These are phyloP conservation scores for Perizoma flavofasciatum DNA, from an alignment of 2,888 invertebrate species.

Conservation along the genomic window DNA sequence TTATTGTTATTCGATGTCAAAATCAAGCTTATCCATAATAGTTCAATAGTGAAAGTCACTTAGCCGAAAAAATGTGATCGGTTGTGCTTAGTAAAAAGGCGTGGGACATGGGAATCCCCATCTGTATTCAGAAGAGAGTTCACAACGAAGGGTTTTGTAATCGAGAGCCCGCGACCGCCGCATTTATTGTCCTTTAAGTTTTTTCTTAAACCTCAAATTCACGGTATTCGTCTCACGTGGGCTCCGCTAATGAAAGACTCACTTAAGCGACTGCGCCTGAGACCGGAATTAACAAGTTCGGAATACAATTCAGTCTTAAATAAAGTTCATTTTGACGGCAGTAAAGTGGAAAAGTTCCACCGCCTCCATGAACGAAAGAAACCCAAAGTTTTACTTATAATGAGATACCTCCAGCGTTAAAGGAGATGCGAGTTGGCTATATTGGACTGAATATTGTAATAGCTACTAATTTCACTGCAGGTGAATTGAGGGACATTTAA, in stretches of 20 bases:
- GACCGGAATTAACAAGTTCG: conserved; percentile 79
- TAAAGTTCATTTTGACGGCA: conserved; percentile 75
- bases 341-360: conserved; percentile 76
- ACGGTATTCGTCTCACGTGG: conserved; percentile 73
- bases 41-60: conserved; percentile 43
- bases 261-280: conserved; percentile 74
- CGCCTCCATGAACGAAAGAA: conserved; percentile 57
- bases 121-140: conserved; percentile 58
- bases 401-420: conserved; percentile 55
- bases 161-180: conserved; percentile 37
- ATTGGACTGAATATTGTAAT: conserved; percentile 44
- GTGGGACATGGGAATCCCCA: conserved; percentile 36
- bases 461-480: conserved; percentile 47
- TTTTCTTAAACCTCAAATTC: conserved; percentile 57
- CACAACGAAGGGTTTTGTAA: conserved; percentile 54
- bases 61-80: conserved; percentile 46
- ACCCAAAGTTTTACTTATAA: conserved; percentile 71
- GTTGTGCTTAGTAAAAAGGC: conserved; percentile 52
- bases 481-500: conserved; percentile 24
- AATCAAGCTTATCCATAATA: conserved; percentile 37
- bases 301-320: conserved; percentile 79
- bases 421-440: conserved; percentile 48
- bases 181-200: conserved; percentile 64
- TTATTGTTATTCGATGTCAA: conserved; percentile 44
- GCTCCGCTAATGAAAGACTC: conserved; percentile 80